These are phyloP conservation scores for Exephanes ischioxanthus DNA, from an alignment of 2,888 invertebrate species.

Conservation along the genomic window DNA sequence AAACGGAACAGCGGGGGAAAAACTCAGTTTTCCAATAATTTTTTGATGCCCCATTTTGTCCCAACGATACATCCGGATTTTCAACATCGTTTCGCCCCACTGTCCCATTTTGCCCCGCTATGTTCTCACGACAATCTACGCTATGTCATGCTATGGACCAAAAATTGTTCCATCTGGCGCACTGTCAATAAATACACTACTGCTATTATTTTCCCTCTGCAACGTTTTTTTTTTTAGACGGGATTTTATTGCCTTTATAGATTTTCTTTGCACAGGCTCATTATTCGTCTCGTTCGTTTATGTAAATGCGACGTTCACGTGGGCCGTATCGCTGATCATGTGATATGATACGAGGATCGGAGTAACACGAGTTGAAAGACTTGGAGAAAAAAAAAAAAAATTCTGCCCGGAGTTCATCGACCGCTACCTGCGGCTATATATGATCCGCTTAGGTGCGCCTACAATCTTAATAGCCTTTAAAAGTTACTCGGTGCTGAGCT, in stretches of 20 bases:
- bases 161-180: no score
- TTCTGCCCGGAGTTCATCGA: constrained; percentile 4
- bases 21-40: no score
- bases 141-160: no score
- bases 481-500: constrained; percentile 65
- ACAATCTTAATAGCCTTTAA: constrained; percentile 77
- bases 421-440: constrained; percentile 62
- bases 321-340: background rate
- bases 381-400: background rate
- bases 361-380: background rate
- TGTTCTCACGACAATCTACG: no score
- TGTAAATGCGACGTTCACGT: background rate
- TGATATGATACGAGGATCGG: background rate
- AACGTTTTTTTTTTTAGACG: no score
- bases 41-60: no score
- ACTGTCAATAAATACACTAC: no score
- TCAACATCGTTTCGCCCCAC: no score
- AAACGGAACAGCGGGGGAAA: no score
- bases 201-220: no score
- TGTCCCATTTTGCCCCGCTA: no score
- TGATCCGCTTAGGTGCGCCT: constrained; percentile 74
- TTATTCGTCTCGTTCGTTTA: constrained; percentile 15
- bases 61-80: no score
- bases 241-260: background rate
- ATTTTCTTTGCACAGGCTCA: background rate